Percentiles rank a stretch among this genome's conserved stretches.
Evolutionary conservation across 2,797 vertebrate genomes (phyloP).

Genomic region (Ficedula albicollis): DNA sequence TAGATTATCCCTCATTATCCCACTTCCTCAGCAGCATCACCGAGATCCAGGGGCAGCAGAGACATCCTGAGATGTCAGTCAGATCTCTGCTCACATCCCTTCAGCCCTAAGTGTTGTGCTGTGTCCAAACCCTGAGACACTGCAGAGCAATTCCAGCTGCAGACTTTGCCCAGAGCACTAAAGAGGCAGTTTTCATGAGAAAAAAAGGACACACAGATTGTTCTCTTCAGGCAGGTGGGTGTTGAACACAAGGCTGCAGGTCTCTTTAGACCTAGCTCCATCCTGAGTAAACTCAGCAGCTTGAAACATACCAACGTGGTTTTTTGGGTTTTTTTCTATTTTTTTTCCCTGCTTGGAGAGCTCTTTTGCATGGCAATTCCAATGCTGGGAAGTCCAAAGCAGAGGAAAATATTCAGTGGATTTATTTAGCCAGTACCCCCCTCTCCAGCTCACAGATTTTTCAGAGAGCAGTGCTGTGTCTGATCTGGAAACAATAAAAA

Average conservation of each 20-base stretch:
- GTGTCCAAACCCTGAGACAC: not conserved
- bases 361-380: not conserved
- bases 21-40: not conserved
- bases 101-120: not conserved
- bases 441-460: not conserved
- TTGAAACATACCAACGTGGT: not conserved
- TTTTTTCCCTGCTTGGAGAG: not conserved
- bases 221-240: not conserved
- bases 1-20: not conserved
- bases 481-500: not conserved
- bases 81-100: not conserved
- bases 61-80: not conserved
- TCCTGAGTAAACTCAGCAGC: not conserved
- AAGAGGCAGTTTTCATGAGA: not conserved
- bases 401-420: not conserved
- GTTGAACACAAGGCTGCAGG: not conserved
- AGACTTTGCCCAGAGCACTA: not conserved
- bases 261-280: not conserved
- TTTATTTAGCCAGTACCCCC: not conserved
- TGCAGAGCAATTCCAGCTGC: not conserved
- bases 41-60: not conserved
- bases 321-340: not conserved
- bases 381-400: not conserved
- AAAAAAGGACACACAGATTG: not conserved
- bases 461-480: not conserved